Conservation (phyloP, 2,113 vertebrate genomes). For the Ginglymostoma cirratum region DNA sequence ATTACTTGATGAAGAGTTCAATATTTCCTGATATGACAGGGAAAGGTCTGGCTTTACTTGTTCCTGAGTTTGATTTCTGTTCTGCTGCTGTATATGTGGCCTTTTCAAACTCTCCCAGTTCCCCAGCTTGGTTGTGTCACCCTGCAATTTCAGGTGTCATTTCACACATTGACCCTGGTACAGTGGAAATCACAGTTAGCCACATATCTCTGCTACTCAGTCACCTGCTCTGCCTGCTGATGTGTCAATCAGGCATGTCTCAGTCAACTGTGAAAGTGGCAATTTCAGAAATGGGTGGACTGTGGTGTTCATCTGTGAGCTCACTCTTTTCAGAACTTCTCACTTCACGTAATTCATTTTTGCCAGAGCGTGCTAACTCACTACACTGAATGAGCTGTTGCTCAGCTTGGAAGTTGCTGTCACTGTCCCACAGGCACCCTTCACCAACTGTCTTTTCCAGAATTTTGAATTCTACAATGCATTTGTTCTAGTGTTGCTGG, state of each 20-base stretch:
- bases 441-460: background rate
- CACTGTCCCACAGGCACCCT: too few species aligned
- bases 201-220: background rate
- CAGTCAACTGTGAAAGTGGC: background rate
- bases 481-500: background rate
- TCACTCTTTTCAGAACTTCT: background rate
- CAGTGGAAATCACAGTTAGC: background rate
- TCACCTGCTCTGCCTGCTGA: background rate
- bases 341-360: background rate
- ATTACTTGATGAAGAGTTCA: conserved; percentile 16
- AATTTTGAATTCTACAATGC: background rate
- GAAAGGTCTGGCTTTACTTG: background rate
- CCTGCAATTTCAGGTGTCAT: conserved; percentile 21
- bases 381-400: too few species aligned
- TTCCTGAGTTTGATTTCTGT: background rate
- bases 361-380: too few species aligned
- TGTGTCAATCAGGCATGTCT: background rate
- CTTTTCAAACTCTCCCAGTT: background rate
- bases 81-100: background rate
- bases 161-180: background rate
- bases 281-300: background rate
- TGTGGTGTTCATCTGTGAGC: background rate
- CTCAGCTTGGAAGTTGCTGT: too few species aligned
- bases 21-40: background rate
- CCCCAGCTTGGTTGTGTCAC: background rate